Percentiles rank a stretch among this genome's conserved stretches.
These are phyloP conservation scores for Indicator indicator DNA, from an alignment of 2,113 vertebrate genomes.

Conservation along the genomic window DNA sequence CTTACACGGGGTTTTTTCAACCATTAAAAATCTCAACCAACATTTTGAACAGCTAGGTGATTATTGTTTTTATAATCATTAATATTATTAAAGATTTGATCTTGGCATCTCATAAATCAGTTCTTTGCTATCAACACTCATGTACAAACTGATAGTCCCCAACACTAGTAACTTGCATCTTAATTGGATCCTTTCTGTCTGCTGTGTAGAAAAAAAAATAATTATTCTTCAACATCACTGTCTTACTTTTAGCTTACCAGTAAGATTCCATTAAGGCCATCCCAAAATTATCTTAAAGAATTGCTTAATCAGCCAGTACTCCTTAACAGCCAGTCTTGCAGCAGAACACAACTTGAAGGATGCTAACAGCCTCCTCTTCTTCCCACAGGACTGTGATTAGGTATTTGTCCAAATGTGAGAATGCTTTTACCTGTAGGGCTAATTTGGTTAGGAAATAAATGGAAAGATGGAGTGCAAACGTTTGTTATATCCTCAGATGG, in stretches of 20 bases:
- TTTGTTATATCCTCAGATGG: neutral
- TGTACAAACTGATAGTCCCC: neutral
- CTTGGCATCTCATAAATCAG: neutral
- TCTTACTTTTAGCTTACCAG: neutral
- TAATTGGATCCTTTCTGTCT: neutral
- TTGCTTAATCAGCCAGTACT: neutral
- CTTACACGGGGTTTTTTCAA: neutral
- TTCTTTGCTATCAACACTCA: neutral
- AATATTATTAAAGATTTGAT: neutral
- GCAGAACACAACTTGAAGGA: neutral
- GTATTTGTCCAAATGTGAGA: neutral
- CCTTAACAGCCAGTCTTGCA: neutral
- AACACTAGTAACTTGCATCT: neutral
- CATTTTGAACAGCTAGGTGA: neutral
- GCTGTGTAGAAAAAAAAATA: neutral
- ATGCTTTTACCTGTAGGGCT: neutral
- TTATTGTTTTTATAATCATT: neutral
- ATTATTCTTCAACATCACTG: neutral
- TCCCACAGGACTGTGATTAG: neutral
- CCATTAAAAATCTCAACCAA: neutral
- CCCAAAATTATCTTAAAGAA: neutral
- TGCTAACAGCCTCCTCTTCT: neutral
- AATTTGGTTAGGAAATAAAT: neutral
- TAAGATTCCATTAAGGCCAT: neutral
- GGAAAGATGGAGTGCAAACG: neutral